Evolutionary conservation across 2,113 vertebrate genomes (phyloP).

Genomic region (Cyprinodon variegatus): DNA sequence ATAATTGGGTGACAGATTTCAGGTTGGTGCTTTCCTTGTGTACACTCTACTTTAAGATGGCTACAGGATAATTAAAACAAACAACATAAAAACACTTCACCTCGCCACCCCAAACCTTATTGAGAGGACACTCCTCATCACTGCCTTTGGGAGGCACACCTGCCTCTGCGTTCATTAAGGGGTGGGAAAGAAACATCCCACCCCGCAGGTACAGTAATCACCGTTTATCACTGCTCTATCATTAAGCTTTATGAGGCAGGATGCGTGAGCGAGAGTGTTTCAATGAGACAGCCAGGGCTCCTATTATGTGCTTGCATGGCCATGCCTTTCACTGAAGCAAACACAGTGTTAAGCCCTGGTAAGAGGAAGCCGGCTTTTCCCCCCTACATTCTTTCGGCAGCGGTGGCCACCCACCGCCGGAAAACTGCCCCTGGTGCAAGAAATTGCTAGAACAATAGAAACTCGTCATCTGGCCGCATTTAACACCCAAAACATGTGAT

Average conservation of each 20-base stretch:
- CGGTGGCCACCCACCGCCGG: conserved; percentile 67
- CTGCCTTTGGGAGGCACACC: conserved; percentile 57
- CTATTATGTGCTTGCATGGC: conserved; percentile 64
- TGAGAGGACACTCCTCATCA: background rate
- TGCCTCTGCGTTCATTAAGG: conserved; percentile 48
- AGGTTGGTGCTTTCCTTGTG: conserved; percentile 52
- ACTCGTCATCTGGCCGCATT: conserved; percentile 64
- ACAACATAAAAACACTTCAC: background rate
- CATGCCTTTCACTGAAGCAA: conserved; percentile 62
- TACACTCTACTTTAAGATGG: conserved; percentile 50
- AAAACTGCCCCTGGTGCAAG: conserved; percentile 59
- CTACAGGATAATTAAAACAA: conserved; percentile 37
- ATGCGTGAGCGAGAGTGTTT: conserved; percentile 62
- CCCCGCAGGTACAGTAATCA: conserved; percentile 63
- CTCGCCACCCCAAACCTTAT: background rate
- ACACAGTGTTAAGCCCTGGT: conserved; percentile 47
- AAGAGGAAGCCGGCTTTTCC: conserved; percentile 68
- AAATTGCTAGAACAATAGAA: conserved; percentile 68
- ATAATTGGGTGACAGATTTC: conserved; percentile 59
- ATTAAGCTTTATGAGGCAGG: conserved; percentile 79
- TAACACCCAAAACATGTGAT: conserved; percentile 67
- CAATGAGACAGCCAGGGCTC: conserved; percentile 53
- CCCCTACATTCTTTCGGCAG: conserved; percentile 61
- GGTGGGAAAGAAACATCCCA: conserved; percentile 35
- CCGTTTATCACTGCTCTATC: conserved; percentile 69